Base-by-base conservation (phyloP, 2,797 vertebrate genomes). In the Acrossocheilus wenchowensis region DNA sequence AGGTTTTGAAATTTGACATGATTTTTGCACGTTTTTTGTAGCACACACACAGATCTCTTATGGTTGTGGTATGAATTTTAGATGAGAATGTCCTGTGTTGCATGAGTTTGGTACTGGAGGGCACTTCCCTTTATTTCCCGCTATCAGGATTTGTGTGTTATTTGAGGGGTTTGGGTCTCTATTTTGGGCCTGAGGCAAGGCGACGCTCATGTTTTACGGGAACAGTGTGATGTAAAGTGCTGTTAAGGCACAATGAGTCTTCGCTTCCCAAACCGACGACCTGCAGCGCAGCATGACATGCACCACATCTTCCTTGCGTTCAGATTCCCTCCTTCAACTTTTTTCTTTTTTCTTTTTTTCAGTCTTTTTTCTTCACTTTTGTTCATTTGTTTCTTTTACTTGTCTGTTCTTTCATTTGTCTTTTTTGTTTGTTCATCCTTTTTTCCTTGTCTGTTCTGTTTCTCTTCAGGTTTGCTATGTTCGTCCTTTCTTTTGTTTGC, bases 151-250 rank as follows among this genome's bases (percentile, higher is more conserved):
- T 41, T 82, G 72, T 75, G 78, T 2, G 21, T 45, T 81, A 81
- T 45, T 17, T 26, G 48, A 80, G 69, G 48, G 80, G 26, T 21
- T 45, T 57, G 64, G 64, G 50, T 23, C 77, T 92, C 89, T 91
- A 84, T 86, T 90, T 91, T 89, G 85, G 90, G 92, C 90, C 89
- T 87, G 82, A 85, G 89, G 88, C 86, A 86, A 90, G 90, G 91
- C 87, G 60, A 86, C 68, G 78, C 71, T 39, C 79, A 82, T 82
- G 84, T 87, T 84, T 95, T 94, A 94, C 93, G 78, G 93, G 94
- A 95, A 95, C 52, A 71, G 78, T 60, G 78, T 88, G 83, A 86
- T 89, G 75, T 80, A 86, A 90, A 81, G 43, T 85, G 60, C 79
- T 83, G 41, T 57, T 80, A 83, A 45, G 54, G 75, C 71, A 62